Conservation (phyloP, 2,888 invertebrate genomes). For the Phyllotreta striolata region DNA sequence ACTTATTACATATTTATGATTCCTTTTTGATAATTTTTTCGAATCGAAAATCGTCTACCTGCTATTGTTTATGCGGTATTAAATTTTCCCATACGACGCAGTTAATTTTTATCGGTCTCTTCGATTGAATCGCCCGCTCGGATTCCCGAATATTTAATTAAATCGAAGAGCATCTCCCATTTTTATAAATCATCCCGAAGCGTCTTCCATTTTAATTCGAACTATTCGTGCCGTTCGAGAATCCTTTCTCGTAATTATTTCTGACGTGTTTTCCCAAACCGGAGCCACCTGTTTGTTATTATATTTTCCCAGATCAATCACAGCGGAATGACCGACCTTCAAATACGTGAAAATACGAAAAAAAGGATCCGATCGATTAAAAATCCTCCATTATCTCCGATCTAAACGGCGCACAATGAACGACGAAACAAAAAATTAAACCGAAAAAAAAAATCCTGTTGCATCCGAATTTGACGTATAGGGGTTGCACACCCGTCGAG, state of each 20-base stretch:
- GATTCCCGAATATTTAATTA: no score
- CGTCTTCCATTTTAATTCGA: no score
- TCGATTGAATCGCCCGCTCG: no score
- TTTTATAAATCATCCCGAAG: no score
- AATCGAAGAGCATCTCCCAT: no score
- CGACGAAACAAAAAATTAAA: slow-evolving; percentile 28
- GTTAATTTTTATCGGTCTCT: slow-evolving; percentile 29
- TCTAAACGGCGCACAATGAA: slow-evolving; percentile 15
- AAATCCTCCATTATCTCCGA: slow-evolving; percentile 10
- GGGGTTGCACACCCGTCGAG: slow-evolving; percentile 46
- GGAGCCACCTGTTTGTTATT: slow-evolving; percentile 4
- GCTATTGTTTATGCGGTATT: slow-evolving; percentile 52
- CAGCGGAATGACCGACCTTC: not conserved
- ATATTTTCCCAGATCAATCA: slow-evolving; percentile 13
- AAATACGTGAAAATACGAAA: not conserved
- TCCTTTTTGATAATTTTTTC: slow-evolving; percentile 49
- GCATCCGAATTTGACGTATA: slow-evolving; percentile 43
- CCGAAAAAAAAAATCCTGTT: slow-evolving; percentile 28
- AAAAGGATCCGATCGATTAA: slow-evolving; percentile 16
- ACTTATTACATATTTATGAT: slow-evolving; percentile 58
- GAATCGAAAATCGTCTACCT: slow-evolving; percentile 51
- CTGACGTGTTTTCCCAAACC: no score
- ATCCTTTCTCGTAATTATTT: no score
- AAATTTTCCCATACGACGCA: slow-evolving; percentile 45
- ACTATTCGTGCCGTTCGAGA: no score